Evolutionary conservation across 2,888 invertebrate genomes (phyloP).

Genomic region (Rotaria macrura): DNA sequence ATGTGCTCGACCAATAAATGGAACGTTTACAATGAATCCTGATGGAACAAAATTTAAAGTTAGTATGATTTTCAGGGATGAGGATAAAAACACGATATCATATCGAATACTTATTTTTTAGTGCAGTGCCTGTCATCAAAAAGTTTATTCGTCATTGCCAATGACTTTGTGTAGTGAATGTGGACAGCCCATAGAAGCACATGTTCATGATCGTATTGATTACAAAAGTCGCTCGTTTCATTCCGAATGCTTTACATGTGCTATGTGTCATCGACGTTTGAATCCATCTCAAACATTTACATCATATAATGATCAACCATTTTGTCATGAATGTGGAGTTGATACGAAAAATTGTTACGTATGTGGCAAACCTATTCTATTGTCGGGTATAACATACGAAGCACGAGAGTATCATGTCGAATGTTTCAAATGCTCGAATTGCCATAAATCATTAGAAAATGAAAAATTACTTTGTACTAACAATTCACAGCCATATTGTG

Average conservation of each 20-base stretch:
- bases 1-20: neutral
- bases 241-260: neutral
- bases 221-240: neutral
- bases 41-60: neutral
- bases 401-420: neutral
- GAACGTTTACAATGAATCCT: neutral
- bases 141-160: neutral
- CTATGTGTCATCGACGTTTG: neutral
- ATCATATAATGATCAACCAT: constrained; percentile 13
- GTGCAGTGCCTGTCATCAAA: neutral
- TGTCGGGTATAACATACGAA: neutral
- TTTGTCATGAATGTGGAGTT: neutral
- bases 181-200: neutral
- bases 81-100: no score
- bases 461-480: neutral
- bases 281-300: constrained; percentile 7
- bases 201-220: neutral
- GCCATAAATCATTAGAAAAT: neutral
- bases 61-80: no score
- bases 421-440: constrained; percentile 5
- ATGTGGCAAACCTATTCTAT: neutral
- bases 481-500: neutral
- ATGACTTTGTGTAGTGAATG: neutral
- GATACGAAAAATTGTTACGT: neutral
- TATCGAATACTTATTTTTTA: neutral